phyloP scores from a whole-genome alignment of 2,888 invertebrate species.

The Helobdella robusta region DNA sequence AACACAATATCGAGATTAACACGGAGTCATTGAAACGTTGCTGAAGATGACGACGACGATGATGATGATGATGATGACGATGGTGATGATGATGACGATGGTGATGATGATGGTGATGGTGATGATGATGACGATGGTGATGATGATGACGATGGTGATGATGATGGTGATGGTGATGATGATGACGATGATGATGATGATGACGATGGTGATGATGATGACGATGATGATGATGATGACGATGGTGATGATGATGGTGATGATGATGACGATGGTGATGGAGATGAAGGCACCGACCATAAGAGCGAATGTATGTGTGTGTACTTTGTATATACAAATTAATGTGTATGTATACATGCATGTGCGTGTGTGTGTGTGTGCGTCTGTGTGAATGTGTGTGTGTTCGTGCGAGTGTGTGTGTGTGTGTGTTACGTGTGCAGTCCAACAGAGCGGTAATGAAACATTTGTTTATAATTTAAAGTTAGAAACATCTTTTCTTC shows the following conservation, averaged over 20 bases:
- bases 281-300: neutral
- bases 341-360: conserved; percentile 6
- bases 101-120: conserved; percentile 15
- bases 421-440: conserved; percentile 1
- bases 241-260: conserved; percentile 12
- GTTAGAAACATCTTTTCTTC: too few relatives aligned
- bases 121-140: conserved; percentile 7
- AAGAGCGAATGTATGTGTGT: conserved; percentile 4
- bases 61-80: neutral
- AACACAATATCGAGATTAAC: too few relatives aligned
- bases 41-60: too few relatives aligned
- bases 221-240: conserved; percentile 19
- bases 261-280: conserved; percentile 15
- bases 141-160: conserved; percentile 16
- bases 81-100: conserved; percentile 4
- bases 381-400: too few relatives aligned
- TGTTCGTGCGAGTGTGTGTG: neutral
- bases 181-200: conserved; percentile 21
- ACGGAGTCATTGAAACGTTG: too few relatives aligned
- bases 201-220: conserved; percentile 21
- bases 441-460: too few relatives aligned
- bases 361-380: too few relatives aligned
- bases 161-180: conserved; percentile 15
- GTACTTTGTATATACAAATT: too few relatives aligned
- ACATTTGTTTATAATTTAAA: too few relatives aligned